phyloP scores from a whole-genome alignment of 2,113 vertebrate genomes.

The Rana temporaria region DNA sequence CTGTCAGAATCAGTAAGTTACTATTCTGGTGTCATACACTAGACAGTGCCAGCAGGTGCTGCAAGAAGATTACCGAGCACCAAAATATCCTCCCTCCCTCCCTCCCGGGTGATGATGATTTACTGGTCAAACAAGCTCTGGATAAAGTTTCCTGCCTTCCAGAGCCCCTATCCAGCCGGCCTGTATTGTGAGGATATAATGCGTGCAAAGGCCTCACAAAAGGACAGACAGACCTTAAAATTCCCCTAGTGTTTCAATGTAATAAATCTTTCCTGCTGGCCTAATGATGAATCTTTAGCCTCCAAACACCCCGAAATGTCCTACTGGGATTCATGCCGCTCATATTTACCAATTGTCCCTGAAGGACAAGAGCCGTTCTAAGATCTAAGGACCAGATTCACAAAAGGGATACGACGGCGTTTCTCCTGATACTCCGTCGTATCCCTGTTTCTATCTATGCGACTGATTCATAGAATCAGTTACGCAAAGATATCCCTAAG shows the following conservation, averaged over 20 bases:
- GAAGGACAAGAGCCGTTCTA: too few relatives aligned
- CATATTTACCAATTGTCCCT: too few relatives aligned
- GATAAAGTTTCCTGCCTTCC: constrained; percentile 29
- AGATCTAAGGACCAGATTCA: too few relatives aligned
- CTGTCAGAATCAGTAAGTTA: not conserved
- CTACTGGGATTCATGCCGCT: too few relatives aligned
- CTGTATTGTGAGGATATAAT: constrained; percentile 21
- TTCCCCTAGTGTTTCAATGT: not conserved
- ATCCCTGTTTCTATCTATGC: too few relatives aligned
- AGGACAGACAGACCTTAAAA: constrained; percentile 23
- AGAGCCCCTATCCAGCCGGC: constrained; percentile 7
- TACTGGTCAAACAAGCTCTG: constrained; percentile 18
- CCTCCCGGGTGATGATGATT: constrained; percentile 21
- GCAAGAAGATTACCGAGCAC: constrained; percentile 25
- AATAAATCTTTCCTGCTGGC: constrained; percentile 8
- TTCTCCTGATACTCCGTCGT: too few relatives aligned
- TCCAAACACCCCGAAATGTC: too few relatives aligned
- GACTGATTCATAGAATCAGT: too few relatives aligned
- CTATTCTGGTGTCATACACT: constrained; percentile 11
- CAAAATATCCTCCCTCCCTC: not conserved
- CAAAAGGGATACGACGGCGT: too few relatives aligned
- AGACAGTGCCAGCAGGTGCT: constrained; percentile 43
- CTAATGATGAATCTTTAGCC: too few relatives aligned
- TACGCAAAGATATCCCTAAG: too few relatives aligned
- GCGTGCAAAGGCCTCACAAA: not conserved